Evolutionary conservation across 2,797 vertebrate genomes (phyloP), one percentile per base, ranked within the genome.

Genomic region (Typhlichthys subterraneus): DNA sequence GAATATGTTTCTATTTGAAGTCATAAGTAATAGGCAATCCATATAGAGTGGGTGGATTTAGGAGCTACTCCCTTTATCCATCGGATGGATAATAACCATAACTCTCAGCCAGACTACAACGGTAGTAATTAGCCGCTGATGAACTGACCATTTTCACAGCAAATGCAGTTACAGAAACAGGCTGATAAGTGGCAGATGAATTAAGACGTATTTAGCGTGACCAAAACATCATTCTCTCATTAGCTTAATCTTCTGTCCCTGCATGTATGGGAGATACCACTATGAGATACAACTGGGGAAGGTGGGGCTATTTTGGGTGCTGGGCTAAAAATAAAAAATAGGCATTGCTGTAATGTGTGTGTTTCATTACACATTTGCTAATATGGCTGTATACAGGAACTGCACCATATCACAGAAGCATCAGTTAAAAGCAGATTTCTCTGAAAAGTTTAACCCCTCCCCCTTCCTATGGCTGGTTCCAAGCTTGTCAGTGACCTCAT

Each of bases 401-500:
- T 2, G 6, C 50, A 49, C 9, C 15, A 29, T 45, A 19, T 53
- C 38, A 53, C 42, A 29, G 5, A 31, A 14, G 13, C 53, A 45
- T 57, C 38, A 11, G 2, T 14, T 6, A 58, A 53, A 65, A 15
- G 9, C 48, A 13, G 48, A 33, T 47, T 61, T 54, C 53, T 57
- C 47, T 50, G 7, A 1, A 53, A 70, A 53, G 13, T 1, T 12
- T 49, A 7, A 14, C 12, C 15, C 59, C 65, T 48, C 52, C 52
- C 66, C 33, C 48, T 48, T 54, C 65, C 17, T 59, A 38, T 33
- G n/a, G n/a, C 54, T 7, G 46, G 67, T 57, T 58, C 60, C 38
- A 45, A 49, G 69, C 76, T 68, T 42, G 33, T 61, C 72, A 52
- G 51, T 67, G 78, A 76, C 70, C 81, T 82, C 72, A 75, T 68